Evolutionary conservation across 1,140 invertebrate genomes (phyloP).

Genomic region (Anoplolepis gracilipes): DNA sequence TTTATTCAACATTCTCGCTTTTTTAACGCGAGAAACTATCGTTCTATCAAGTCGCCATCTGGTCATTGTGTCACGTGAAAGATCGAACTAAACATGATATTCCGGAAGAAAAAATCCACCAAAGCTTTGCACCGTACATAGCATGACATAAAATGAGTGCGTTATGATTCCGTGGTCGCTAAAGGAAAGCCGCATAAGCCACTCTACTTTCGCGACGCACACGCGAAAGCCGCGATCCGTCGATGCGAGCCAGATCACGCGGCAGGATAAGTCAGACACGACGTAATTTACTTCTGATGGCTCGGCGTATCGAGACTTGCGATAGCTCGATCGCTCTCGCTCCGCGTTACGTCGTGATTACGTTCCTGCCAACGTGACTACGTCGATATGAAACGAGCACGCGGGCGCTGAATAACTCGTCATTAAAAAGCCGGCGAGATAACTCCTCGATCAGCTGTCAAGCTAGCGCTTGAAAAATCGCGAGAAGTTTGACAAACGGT

Average conservation of each 20-base stretch:
- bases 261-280: slow-evolving; percentile 61
- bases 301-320: slow-evolving; percentile 57
- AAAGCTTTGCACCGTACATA: slow-evolving; percentile 23
- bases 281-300: slow-evolving; percentile 65
- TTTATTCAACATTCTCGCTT: slow-evolving; percentile 1
- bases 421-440: slow-evolving; percentile 32
- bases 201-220: slow-evolving; percentile 33
- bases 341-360: slow-evolving; percentile 63
- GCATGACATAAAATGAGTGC: slow-evolving; percentile 23
- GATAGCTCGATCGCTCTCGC: slow-evolving; percentile 58
- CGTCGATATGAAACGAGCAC: slow-evolving; percentile 18
- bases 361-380: slow-evolving; percentile 37
- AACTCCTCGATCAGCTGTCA: slow-evolving; percentile 29
- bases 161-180: slow-evolving; percentile 34
- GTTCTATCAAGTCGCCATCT: slow-evolving; percentile 20
- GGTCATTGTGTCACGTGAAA: slow-evolving; percentile 18
- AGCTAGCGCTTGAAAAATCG: slow-evolving; percentile 15
- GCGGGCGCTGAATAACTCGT: slow-evolving; percentile 23
- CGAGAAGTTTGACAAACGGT: not conserved
- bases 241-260: slow-evolving; percentile 63
- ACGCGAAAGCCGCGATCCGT: slow-evolving; percentile 33
- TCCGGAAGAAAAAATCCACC: slow-evolving; percentile 1
- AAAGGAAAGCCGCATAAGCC: slow-evolving; percentile 20
- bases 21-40: slow-evolving; percentile 5
- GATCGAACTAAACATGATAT: slow-evolving; percentile 16